Percentiles rank a stretch among this genome's conserved stretches.
Conservation (phyloP, 2,888 invertebrate genomes). For the Augiades crinisus region DNA sequence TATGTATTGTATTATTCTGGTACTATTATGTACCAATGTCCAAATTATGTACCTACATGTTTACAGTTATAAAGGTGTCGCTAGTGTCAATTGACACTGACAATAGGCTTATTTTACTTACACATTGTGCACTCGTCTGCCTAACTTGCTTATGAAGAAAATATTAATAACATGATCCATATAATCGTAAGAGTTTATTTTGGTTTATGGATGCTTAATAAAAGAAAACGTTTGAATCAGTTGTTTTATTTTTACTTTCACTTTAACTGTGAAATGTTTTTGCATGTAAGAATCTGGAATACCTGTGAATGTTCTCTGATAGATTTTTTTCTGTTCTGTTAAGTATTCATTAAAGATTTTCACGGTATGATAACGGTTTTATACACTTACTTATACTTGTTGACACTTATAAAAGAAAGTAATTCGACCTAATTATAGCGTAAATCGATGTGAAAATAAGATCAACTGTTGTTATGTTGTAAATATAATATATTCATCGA, state of each 20-base stretch:
- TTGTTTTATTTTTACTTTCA: not conserved
- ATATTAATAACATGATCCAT: constrained; percentile 36
- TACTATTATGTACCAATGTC: not conserved
- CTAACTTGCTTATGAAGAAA: constrained; percentile 16
- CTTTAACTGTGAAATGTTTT: no score
- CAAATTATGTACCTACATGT: not conserved
- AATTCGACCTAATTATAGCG: no score
- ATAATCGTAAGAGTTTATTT: constrained; percentile 46
- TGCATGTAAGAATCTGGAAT: no score
- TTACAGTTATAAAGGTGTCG: not conserved
- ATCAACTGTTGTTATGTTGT: no score
- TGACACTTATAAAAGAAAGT: no score
- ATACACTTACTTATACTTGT: no score
- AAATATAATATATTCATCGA: no score
- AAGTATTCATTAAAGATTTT: no score
- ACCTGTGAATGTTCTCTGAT: no score
- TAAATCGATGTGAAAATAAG: no score
- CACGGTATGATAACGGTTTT: no score
- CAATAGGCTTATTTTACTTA: not conserved
- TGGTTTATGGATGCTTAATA: constrained; percentile 58
- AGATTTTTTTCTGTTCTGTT: no score
- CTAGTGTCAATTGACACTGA: not conserved
- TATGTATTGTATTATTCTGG: not conserved
- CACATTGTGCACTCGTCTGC: constrained; percentile 9
- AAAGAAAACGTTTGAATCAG: constrained; percentile 42